A percentile compares a stretch with the other conserved stretches of the same genome.
phyloP scores from a whole-genome alignment of 2,113 vertebrate species.

The Cephalopterus ornatus region DNA sequence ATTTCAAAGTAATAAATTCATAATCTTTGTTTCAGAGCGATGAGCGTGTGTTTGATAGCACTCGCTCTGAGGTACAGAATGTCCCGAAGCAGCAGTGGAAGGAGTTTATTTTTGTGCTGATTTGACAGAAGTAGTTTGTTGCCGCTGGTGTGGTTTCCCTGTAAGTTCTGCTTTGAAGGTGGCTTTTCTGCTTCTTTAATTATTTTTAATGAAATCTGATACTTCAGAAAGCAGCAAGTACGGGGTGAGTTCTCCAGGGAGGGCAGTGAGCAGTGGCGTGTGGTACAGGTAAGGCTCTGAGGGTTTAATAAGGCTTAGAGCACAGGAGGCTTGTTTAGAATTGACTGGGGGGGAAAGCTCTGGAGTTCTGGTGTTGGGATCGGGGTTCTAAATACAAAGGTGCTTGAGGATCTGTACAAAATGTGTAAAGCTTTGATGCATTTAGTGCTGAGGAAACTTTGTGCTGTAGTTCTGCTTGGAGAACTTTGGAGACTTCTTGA shows the following conservation, averaged over 20 bases:
- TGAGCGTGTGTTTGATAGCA: accelerated
- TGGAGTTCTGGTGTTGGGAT: background rate
- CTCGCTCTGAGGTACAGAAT: accelerated
- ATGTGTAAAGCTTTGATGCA: background rate
- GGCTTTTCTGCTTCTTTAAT: accelerated
- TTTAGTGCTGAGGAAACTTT: background rate
- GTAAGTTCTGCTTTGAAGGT: background rate
- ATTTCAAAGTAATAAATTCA: accelerated
- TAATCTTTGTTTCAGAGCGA: background rate
- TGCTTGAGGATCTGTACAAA: accelerated
- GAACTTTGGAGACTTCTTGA: too few relatives aligned
- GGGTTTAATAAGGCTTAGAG: background rate
- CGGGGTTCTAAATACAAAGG: background rate
- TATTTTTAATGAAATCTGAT: background rate
- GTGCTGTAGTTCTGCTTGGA: background rate
- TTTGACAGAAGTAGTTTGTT: accelerated
- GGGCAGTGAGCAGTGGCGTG: background rate
- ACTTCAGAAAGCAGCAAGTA: background rate
- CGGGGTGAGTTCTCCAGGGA: background rate
- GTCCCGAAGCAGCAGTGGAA: accelerated
- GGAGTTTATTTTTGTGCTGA: background rate
- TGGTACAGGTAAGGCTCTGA: background rate
- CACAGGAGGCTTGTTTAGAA: accelerated
- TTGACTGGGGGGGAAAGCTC: background rate
- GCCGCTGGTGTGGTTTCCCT: accelerated